phyloP scores from a whole-genome alignment of 2,797 vertebrate genomes.

The Tragopan temminckii region DNA sequence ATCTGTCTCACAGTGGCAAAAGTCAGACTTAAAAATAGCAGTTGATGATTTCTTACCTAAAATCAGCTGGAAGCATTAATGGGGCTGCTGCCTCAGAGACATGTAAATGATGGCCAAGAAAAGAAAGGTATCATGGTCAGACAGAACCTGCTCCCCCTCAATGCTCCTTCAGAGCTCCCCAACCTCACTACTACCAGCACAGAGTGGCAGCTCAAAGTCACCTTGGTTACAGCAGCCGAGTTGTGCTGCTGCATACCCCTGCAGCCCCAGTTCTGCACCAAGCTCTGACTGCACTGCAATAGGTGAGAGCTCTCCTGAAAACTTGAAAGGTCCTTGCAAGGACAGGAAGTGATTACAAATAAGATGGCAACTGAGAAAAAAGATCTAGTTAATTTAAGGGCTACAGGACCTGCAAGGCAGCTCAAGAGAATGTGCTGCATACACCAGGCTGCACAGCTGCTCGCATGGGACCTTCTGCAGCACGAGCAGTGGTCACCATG shows the following conservation, averaged over 20 bases:
- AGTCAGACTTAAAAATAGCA: slow-evolving; percentile 34
- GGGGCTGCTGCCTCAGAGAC: neutral
- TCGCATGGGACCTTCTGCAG: neutral
- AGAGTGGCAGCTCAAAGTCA: slow-evolving; percentile 44
- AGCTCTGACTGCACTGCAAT: neutral
- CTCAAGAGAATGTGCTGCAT: neutral
- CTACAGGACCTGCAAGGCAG: neutral
- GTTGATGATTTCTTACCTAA: neutral
- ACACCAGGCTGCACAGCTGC: neutral
- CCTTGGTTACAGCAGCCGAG: slow-evolving; percentile 10
- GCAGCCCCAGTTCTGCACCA: slow-evolving; percentile 26
- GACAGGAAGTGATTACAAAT: neutral
- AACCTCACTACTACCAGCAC: slow-evolving; percentile 1
- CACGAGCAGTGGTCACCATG: neutral
- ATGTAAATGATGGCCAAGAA: neutral
- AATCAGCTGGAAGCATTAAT: neutral
- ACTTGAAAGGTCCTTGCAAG: slow-evolving; percentile 41
- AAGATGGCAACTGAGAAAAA: neutral
- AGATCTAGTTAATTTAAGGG: neutral
- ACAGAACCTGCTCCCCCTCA: neutral
- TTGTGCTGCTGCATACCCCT: neutral
- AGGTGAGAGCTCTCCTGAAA: neutral
- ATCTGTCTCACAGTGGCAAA: neutral
- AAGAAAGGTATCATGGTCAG: neutral
- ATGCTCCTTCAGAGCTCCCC: neutral